Evolutionary conservation across 2,113 vertebrate genomes (phyloP).

Genomic region (Budorcas taxicolor): DNA sequence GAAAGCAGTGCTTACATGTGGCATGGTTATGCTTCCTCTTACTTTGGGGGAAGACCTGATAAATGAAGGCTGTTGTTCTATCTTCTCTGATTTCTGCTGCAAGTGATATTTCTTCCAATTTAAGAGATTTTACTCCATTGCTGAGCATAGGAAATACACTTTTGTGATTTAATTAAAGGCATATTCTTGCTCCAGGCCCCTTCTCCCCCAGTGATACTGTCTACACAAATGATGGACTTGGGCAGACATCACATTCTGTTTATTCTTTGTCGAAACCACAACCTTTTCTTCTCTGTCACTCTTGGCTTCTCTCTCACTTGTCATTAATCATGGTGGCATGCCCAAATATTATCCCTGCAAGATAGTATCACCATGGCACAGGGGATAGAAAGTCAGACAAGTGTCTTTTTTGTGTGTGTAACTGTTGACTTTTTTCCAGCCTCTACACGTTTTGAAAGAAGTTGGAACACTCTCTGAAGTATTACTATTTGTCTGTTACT

Average conservation of each 20-base stretch:
- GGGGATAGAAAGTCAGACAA: not conserved
- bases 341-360: not conserved
- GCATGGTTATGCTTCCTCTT: not conserved
- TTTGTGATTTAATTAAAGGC: not conserved
- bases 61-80: not conserved
- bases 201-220: not conserved
- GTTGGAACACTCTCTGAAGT: not conserved
- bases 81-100: not conserved
- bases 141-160: not conserved
- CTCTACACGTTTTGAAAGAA: not conserved
- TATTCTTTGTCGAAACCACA: not conserved
- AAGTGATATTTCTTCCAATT: not conserved
- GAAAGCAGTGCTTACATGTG: not conserved
- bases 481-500: not conserved
- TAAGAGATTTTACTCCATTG: not conserved
- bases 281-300: not conserved
- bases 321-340: not conserved
- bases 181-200: not conserved
- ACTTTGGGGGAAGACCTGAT: not conserved
- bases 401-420: not conserved
- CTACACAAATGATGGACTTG: not conserved
- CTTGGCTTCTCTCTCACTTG: not conserved
- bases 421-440: not conserved
- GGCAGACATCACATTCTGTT: not conserved
- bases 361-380: not conserved